A percentile compares a stretch with the other conserved stretches of the same genome.
Conservation (phyloP, 2,888 invertebrate species). For the Adelphocoris suturalis region DNA sequence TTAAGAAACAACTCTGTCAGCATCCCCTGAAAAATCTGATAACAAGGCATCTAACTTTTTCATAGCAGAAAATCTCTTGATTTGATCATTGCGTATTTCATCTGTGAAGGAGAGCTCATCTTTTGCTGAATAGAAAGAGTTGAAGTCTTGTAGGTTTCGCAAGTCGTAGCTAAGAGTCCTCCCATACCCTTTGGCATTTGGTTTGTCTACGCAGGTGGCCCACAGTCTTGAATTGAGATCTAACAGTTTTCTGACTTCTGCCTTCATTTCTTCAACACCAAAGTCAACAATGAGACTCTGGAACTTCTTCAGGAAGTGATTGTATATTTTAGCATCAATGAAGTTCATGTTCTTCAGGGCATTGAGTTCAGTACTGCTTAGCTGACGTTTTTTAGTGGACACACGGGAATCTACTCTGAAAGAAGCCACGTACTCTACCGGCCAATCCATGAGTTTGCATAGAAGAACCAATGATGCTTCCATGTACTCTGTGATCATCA, state of each 20-base stretch:
- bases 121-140: constrained; percentile 74
- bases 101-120: constrained; percentile 75
- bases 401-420: constrained; percentile 74
- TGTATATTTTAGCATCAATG: constrained; percentile 74
- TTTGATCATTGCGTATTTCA: constrained; percentile 73
- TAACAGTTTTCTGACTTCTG: constrained; percentile 73
- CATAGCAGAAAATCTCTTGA: constrained; percentile 60
- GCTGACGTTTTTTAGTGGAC: constrained; percentile 45
- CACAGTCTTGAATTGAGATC: constrained; percentile 73
- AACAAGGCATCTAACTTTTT: constrained; percentile 63
- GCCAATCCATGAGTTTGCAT: constrained; percentile 76
- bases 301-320: constrained; percentile 75
- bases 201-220: constrained; percentile 72
- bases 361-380: constrained; percentile 70
- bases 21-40: neutral
- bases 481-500: constrained; percentile 76
- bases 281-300: constrained; percentile 72
- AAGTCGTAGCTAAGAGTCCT: constrained; percentile 74
- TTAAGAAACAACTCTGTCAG: no score
- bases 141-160: constrained; percentile 68
- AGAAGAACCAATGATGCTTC: constrained; percentile 76
- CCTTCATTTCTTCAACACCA: constrained; percentile 74
- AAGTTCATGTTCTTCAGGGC: constrained; percentile 72
- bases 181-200: constrained; percentile 74
- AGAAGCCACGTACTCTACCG: constrained; percentile 75